Evolutionary conservation across 2,888 invertebrate species (phyloP).

Genomic region (Magallana nippona): DNA sequence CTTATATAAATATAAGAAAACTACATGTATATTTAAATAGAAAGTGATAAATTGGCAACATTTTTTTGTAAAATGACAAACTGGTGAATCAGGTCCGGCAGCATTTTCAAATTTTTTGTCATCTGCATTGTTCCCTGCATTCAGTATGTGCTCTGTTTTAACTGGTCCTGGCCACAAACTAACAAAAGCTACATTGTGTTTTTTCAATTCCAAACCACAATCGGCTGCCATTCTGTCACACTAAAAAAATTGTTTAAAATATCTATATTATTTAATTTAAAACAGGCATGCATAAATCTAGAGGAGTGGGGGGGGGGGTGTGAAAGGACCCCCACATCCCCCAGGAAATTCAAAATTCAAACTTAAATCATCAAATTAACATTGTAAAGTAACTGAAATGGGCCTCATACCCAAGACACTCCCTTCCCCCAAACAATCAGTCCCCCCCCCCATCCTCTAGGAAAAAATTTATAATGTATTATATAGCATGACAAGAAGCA

Average conservation of each 20-base stretch:
- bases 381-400: too few species aligned
- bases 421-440: too few species aligned
- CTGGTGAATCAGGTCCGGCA: neutral
- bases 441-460: too few species aligned
- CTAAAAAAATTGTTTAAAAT: slow-evolving; percentile 58
- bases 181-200: slow-evolving; percentile 77
- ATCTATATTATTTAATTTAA: neutral
- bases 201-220: slow-evolving; percentile 78
- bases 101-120: neutral
- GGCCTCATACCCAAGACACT: too few species aligned
- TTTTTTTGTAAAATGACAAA: neutral
- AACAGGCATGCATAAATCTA: neutral
- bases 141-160: slow-evolving; percentile 73
- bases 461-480: too few species aligned
- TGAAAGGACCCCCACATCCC: too few species aligned
- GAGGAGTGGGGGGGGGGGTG: neutral
- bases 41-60: too few species aligned
- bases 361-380: too few species aligned
- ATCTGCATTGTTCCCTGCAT: neutral
- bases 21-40: too few species aligned
- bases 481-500: too few species aligned
- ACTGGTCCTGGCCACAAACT: slow-evolving; percentile 81
- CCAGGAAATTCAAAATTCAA: too few species aligned
- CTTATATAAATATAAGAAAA: too few species aligned
- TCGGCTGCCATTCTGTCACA: slow-evolving; percentile 81